phyloP scores from a whole-genome alignment of 2,888 invertebrate species.

The Dicycla oo region DNA sequence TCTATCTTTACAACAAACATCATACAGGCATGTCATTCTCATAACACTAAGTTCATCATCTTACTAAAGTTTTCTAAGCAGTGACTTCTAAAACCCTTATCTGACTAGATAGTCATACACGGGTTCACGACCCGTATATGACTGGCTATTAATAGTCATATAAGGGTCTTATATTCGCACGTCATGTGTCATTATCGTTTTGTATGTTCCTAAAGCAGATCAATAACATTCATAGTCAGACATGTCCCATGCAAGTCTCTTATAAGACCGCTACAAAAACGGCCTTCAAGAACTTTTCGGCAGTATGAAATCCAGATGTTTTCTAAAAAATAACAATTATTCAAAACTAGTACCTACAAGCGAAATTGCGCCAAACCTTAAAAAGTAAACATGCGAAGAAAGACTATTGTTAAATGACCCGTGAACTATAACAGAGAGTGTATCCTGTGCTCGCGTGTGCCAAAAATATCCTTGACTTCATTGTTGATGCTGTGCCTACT shows the following conservation, averaged over 20 bases:
- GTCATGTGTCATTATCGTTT: neutral
- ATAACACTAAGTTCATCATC: too few species aligned
- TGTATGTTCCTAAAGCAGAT: neutral
- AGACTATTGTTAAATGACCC: slow-evolving; percentile 69
- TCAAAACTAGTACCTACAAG: slow-evolving; percentile 2
- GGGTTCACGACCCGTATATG: neutral
- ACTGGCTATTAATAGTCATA: neutral
- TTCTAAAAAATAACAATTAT: slow-evolving; percentile 13
- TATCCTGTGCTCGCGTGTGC: slow-evolving; percentile 77
- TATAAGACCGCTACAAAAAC: neutral
- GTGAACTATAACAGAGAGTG: slow-evolving; percentile 77
- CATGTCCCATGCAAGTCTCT: neutral
- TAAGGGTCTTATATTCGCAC: neutral
- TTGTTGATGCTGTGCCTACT: slow-evolving; percentile 77
- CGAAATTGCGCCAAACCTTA: slow-evolving; percentile 35
- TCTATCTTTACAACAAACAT: neutral
- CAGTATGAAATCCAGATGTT: slow-evolving; percentile 21
- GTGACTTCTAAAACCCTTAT: neutral
- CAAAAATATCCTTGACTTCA: slow-evolving; percentile 87
- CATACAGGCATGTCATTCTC: neutral
- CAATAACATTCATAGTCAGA: too few species aligned
- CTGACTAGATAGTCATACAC: neutral
- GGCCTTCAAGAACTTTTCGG: neutral
- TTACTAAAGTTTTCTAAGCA: neutral
- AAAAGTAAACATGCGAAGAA: slow-evolving; percentile 46